Conservation (phyloP, 2,797 vertebrate genomes). For the Poeciliopsis paucimaculata region DNA sequence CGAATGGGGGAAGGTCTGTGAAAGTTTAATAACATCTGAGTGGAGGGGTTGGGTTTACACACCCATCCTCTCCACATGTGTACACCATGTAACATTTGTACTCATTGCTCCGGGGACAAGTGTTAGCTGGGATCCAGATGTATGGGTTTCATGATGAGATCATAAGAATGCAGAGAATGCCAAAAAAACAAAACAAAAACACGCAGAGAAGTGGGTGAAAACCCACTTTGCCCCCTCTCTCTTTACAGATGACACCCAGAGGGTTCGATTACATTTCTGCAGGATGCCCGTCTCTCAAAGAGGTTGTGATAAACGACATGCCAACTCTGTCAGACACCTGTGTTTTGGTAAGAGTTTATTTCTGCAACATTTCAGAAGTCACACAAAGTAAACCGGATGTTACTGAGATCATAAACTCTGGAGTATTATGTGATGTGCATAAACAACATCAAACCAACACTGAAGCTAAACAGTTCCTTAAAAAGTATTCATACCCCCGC, state of each 20-base stretch:
- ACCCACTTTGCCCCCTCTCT: constrained; percentile 24
- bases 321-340: constrained; percentile 83
- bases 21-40: constrained; percentile 33
- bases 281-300: constrained; percentile 79
- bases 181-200: constrained; percentile 18
- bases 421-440: too few species aligned
- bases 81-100: constrained; percentile 36
- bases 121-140: constrained; percentile 59
- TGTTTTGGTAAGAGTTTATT: constrained; percentile 74
- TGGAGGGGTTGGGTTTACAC: constrained; percentile 57
- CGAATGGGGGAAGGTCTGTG: constrained; percentile 30
- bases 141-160: constrained; percentile 43
- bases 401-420: not conserved
- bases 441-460: not conserved
- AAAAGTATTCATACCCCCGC: not conserved
- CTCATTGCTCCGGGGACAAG: constrained; percentile 30
- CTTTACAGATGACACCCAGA: constrained; percentile 82
- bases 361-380: constrained; percentile 11
- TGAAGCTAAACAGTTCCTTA: not conserved
- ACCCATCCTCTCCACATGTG: constrained; percentile 62
- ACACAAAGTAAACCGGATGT: not conserved
- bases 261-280: constrained; percentile 81
- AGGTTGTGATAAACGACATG: constrained; percentile 84
- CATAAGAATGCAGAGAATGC: constrained; percentile 16
- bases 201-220: constrained; percentile 27